Conservation (phyloP, 2,113 vertebrate species). For the Tonatia bakeri region DNA sequence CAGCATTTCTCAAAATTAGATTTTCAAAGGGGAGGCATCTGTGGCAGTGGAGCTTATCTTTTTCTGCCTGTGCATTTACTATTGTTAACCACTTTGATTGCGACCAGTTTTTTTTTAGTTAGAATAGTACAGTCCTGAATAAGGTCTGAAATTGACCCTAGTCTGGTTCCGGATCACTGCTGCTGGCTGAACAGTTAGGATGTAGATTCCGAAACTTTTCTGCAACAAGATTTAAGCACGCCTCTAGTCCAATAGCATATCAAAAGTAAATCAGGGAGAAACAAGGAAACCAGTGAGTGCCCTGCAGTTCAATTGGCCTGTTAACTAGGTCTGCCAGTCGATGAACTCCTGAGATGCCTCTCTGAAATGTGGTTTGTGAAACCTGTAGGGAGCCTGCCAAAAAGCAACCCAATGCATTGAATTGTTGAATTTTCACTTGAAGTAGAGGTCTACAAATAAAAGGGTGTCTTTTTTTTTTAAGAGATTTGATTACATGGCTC, state of each 20-base stretch:
- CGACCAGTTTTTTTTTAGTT: neutral
- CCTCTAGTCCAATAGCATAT: neutral
- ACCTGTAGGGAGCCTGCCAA: constrained; percentile 65
- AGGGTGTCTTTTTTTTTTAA: neutral
- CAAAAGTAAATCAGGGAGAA: neutral
- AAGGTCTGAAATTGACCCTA: neutral
- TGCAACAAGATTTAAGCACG: constrained; percentile 41
- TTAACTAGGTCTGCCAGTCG: constrained; percentile 66
- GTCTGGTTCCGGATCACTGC: neutral
- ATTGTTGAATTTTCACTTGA: constrained; percentile 71
- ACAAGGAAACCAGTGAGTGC: constrained; percentile 21
- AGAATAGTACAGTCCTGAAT: neutral
- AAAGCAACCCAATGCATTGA: constrained; percentile 45
- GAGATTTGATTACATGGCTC: constrained; percentile 36
- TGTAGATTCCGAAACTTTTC: constrained; percentile 38
- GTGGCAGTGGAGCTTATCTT: neutral
- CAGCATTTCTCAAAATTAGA: neutral
- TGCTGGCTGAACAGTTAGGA: neutral
- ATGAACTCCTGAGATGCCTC: constrained; percentile 64
- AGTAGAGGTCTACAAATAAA: constrained; percentile 52
- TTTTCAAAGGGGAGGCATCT: neutral
- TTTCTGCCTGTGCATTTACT: neutral
- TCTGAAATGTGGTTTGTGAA: constrained; percentile 70
- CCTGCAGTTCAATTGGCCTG: constrained; percentile 66
- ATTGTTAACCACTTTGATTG: neutral